These are phyloP conservation scores for Berghia stephanieae DNA, from an alignment of 1,140 invertebrate species.

Conservation along the genomic window DNA sequence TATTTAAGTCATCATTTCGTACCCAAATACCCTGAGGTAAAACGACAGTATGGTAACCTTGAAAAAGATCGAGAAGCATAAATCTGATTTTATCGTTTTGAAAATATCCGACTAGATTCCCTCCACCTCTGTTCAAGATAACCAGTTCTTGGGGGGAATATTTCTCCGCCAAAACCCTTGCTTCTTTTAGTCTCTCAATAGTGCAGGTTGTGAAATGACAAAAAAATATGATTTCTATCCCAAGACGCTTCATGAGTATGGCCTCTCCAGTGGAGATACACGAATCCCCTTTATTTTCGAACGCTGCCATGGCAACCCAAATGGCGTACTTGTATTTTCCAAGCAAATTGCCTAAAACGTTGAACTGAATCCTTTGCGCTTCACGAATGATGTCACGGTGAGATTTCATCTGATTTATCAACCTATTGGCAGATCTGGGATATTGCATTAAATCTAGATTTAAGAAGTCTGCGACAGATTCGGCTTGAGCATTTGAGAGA, in stretches of 20 bases:
- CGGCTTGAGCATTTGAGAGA: too few species aligned
- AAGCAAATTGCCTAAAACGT: slow-evolving; percentile 7
- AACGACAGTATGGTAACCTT: slow-evolving; percentile 22
- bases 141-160: slow-evolving; percentile 25
- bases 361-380: slow-evolving; percentile 27
- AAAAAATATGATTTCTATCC: slow-evolving; percentile 27
- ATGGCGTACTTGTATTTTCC: slow-evolving; percentile 28
- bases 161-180: background rate
- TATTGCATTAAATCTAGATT: too few species aligned
- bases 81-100: background rate
- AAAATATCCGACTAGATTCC: slow-evolving; percentile 35
- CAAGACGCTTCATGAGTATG: slow-evolving; percentile 11
- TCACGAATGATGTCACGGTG: slow-evolving; percentile 17
- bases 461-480: too few species aligned
- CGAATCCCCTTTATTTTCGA: slow-evolving; percentile 38
- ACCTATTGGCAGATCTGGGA: too few species aligned
- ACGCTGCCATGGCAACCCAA: slow-evolving; percentile 27
- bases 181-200: background rate
- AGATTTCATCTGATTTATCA: slow-evolving; percentile 16
- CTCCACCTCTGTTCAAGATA: slow-evolving; percentile 34
- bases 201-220: slow-evolving; percentile 23
- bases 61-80: slow-evolving; percentile 26
- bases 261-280: slow-evolving; percentile 33
- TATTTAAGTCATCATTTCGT: background rate
- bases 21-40: slow-evolving; percentile 34